A percentile compares a stretch with the other conserved stretches of the same genome.
These are phyloP conservation scores for Spodoptera picta DNA, from an alignment of 2,888 invertebrate genomes.

Conservation along the genomic window DNA sequence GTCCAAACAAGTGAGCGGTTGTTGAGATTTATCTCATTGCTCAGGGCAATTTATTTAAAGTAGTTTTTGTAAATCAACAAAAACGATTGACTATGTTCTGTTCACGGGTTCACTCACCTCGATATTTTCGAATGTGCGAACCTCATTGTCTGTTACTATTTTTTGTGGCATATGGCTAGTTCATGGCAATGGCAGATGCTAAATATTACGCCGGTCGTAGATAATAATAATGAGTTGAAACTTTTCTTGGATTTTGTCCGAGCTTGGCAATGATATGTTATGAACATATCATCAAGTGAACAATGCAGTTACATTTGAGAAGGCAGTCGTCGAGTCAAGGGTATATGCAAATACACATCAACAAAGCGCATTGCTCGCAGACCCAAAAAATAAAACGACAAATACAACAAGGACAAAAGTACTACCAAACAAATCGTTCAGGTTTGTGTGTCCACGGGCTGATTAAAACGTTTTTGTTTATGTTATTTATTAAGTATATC, in stretches of 20 bases:
- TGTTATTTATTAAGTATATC: conserved; percentile 22
- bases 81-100: conserved; percentile 80
- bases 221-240: conserved; percentile 32
- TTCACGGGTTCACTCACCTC: conserved; percentile 82
- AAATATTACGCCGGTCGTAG: conserved; percentile 57
- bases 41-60: conserved; percentile 74
- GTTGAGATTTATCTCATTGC: conserved; percentile 69
- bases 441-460: conserved; percentile 41
- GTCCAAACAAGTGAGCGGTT: conserved; percentile 59
- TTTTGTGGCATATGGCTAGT: conserved; percentile 83
- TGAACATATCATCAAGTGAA: conserved; percentile 62
- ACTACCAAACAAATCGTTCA: conserved; percentile 59
- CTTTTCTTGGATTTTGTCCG: conserved; percentile 26
- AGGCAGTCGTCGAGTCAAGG: conserved; percentile 74
- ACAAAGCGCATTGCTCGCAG: conserved; percentile 72
- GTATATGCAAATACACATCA: conserved; percentile 80
- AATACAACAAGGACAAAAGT: conserved; percentile 63
- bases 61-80: conserved; percentile 81
- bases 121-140: conserved; percentile 84
- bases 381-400: conserved; percentile 70
- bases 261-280: conserved; percentile 41
- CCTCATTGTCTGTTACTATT: conserved; percentile 82
- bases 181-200: conserved; percentile 73
- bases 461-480: conserved; percentile 22
- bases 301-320: conserved; percentile 73